These are phyloP conservation scores for Prietella phreatophila DNA, from an alignment of 2,113 vertebrate species.

Conservation along the genomic window DNA sequence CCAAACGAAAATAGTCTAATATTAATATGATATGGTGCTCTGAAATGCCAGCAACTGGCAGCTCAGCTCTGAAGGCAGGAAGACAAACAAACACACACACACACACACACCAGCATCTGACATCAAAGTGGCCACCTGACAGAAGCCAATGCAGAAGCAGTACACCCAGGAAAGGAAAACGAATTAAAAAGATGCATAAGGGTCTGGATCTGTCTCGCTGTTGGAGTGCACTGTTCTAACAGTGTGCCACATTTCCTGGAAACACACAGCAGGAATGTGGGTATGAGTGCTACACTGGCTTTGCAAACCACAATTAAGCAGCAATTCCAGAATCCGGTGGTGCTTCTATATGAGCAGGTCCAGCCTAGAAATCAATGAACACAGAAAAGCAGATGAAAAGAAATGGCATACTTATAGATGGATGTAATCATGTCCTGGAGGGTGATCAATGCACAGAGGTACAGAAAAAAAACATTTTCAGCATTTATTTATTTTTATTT, in stretches of 20 bases:
- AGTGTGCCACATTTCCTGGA: not conserved
- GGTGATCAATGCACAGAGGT: not conserved
- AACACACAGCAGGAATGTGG: conserved; percentile 1
- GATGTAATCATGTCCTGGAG: not conserved
- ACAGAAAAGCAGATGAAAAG: not conserved
- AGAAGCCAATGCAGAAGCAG: conserved; percentile 9
- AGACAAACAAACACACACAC: conserved; percentile 24
- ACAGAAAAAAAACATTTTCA: not conserved
- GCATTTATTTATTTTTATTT: not conserved
- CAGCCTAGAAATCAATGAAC: not conserved
- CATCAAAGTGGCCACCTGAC: conserved; percentile 30
- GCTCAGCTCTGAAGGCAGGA: not conserved
- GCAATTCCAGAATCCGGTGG: not conserved
- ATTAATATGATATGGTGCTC: not conserved
- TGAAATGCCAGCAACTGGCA: not conserved
- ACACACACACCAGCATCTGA: conserved; percentile 25
- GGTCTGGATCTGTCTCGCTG: conserved; percentile 5
- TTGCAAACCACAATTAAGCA: not conserved
- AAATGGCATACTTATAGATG: not conserved
- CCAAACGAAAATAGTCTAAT: not conserved
- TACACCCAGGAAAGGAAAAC: conserved; percentile 19
- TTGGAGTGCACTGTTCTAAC: not conserved
- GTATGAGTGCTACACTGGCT: not conserved
- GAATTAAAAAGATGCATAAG: conserved; percentile 13
- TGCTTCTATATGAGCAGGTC: not conserved